Base-by-base conservation (phyloP, 2,888 invertebrate species). In the Synergus gifuensis region DNA sequence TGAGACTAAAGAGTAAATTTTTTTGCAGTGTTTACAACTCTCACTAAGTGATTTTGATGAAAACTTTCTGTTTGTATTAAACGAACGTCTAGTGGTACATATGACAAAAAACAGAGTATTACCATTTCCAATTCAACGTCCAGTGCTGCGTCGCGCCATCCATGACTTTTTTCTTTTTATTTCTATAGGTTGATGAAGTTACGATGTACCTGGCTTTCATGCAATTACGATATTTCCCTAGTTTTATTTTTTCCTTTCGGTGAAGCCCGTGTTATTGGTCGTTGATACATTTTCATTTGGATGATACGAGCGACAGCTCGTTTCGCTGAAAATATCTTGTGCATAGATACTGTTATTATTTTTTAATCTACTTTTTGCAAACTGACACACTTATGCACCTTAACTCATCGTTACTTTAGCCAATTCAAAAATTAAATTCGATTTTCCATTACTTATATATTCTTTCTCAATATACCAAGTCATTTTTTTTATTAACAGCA, bases 251-350 rank as follows among this genome's bases (percentile, higher is more conserved):
- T 81, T 78, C 77, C 66, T 79, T 80, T 79, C 67, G 66, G 76
- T 76, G 58, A 80, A 76, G 77, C 76, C n/a, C 22, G 46, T 63
- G 82, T 79, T 82, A 66, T 79, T 82, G 46, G 49, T 22, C 81
- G 81, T 76, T 81, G 83, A 83, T 86, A 83, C 85, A 85, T 88
- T 87, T 86, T 86, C 85, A 88, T 87, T 87, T 85, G 82, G 78
- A n/a, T 73, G 62, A 66, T 78, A 78, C 60, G 78, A 80, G 46
- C 67, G 58, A 76, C 28, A 69, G 46, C 28, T 69, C 69, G 69
- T 46, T 49, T 9, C 22, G 9, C n/a, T 49, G 18, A 2, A 69
- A 69, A 69, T 69, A 18, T 69, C 36, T 49, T 69, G 36, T 36
- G 36, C 28, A 9, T 22, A 12, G 4, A 22, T 22, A 22, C 12